These are phyloP conservation scores for Trachurus trachurus DNA, from an alignment of 2,797 vertebrate genomes.

Conservation along the genomic window DNA sequence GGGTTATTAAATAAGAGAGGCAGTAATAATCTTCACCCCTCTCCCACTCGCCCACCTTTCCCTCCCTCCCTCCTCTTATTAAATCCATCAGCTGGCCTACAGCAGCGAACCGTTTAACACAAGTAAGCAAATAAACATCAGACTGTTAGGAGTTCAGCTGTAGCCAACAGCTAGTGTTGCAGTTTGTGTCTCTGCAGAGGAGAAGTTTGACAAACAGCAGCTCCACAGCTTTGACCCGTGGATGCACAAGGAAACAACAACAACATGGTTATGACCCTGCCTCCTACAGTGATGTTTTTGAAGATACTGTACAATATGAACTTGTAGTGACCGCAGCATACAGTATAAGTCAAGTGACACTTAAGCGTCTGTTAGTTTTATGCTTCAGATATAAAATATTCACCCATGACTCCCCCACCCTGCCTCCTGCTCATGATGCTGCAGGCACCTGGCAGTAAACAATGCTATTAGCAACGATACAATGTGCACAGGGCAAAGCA, in stretches of 20 bases:
- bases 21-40: constrained; percentile 31
- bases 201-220: constrained; percentile 7
- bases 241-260: neutral
- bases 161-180: constrained; percentile 52
- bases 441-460: constrained; percentile 56
- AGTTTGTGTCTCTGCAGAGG: constrained; percentile 38
- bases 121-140: constrained; percentile 70
- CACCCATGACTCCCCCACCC: constrained; percentile 10
- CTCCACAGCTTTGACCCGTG: too few relatives aligned
- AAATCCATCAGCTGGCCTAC: constrained; percentile 51
- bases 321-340: neutral
- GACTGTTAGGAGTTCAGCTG: constrained; percentile 45
- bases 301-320: neutral
- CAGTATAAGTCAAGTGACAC: neutral
- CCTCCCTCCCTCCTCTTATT: constrained; percentile 29
- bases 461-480: constrained; percentile 53
- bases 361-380: constrained; percentile 42
- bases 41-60: constrained; percentile 20
- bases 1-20: constrained; percentile 55
- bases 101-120: constrained; percentile 68
- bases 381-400: constrained; percentile 32
- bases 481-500: constrained; percentile 35
- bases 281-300: neutral
- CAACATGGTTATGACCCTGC: neutral
- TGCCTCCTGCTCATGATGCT: constrained; percentile 51